These are phyloP conservation scores for Agrenia bidenticulata DNA, from an alignment of 2,888 invertebrate genomes.

Conservation along the genomic window DNA sequence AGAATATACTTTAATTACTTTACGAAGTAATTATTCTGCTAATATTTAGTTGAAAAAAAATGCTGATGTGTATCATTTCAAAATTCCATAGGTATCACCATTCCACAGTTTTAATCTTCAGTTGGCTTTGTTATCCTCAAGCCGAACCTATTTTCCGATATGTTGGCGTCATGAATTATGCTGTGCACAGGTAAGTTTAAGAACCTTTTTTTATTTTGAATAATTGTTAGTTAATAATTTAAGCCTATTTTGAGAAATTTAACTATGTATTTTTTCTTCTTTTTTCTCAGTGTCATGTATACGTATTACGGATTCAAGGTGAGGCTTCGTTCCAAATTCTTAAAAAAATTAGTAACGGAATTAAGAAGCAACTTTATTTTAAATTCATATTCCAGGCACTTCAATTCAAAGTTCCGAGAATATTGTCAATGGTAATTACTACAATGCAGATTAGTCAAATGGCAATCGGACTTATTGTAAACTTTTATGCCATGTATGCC, in stretches of 20 bases:
- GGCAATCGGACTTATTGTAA: slow-evolving; percentile 87
- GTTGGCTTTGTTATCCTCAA: slow-evolving; percentile 41
- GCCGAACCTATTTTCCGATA: slow-evolving; percentile 46
- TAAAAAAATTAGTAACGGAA: no score
- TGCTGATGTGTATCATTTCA: neutral
- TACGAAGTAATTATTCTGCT: neutral
- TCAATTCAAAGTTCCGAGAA: slow-evolving; percentile 39
- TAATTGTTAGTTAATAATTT: no score
- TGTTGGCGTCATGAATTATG: slow-evolving; percentile 50
- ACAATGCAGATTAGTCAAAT: slow-evolving; percentile 87
- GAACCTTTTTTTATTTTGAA: neutral
- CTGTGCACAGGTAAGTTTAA: slow-evolving; percentile 40
- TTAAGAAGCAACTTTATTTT: no score
- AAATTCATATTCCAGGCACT: slow-evolving; percentile 26
- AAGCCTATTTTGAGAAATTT: no score
- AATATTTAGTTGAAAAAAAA: slow-evolving; percentile 1
- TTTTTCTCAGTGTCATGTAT: slow-evolving; percentile 37
- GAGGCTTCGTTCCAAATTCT: no score
- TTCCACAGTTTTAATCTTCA: slow-evolving; percentile 43
- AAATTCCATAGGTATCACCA: slow-evolving; percentile 47
- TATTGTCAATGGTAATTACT: slow-evolving; percentile 78
- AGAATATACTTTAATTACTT: neutral
- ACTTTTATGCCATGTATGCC: slow-evolving; percentile 69
- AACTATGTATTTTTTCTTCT: no score
- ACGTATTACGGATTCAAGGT: slow-evolving; percentile 45